A percentile compares a stretch with the other conserved stretches of the same genome.
These are phyloP conservation scores for Dermochelys coriacea DNA, from an alignment of 2,797 vertebrate species.

Conservation along the genomic window DNA sequence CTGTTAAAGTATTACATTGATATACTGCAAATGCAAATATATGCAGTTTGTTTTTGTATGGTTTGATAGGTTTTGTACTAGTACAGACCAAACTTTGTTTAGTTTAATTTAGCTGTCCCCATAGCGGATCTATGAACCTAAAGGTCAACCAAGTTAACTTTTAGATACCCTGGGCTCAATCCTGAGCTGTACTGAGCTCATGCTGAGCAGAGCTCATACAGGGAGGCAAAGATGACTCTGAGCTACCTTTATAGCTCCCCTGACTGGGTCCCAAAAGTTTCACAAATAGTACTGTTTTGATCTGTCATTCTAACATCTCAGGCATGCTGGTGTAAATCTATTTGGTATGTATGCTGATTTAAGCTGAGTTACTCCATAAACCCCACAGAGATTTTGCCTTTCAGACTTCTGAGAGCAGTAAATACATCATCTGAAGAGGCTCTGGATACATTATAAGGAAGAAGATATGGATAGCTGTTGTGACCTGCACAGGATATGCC, in stretches of 20 bases:
- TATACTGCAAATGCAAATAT: not conserved
- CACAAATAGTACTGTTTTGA: not conserved
- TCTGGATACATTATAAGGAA: not conserved
- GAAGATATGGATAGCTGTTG: not conserved
- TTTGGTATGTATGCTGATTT: accelerated
- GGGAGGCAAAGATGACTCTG: not conserved
- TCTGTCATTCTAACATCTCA: too few relatives aligned
- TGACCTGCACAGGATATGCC: not conserved
- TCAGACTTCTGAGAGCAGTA: not conserved
- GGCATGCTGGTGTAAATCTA: too few relatives aligned
- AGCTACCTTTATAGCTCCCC: not conserved
- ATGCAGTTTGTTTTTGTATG: not conserved
- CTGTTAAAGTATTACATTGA: accelerated
- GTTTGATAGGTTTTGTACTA: not conserved
- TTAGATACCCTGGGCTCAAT: not conserved
- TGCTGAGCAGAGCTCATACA: not conserved
- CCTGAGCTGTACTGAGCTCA: not conserved
- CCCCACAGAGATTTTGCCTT: not conserved
- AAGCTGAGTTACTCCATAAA: not conserved
- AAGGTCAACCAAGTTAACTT: not conserved
- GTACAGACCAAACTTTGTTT: accelerated
- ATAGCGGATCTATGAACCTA: accelerated
- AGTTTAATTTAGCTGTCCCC: not conserved
- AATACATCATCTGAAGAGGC: not conserved
- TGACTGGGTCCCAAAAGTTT: too few relatives aligned